A percentile compares a stretch with the other conserved stretches of the same genome.
Conservation (phyloP, 2,113 vertebrate genomes). For the Rhipidura dahli region DNA sequence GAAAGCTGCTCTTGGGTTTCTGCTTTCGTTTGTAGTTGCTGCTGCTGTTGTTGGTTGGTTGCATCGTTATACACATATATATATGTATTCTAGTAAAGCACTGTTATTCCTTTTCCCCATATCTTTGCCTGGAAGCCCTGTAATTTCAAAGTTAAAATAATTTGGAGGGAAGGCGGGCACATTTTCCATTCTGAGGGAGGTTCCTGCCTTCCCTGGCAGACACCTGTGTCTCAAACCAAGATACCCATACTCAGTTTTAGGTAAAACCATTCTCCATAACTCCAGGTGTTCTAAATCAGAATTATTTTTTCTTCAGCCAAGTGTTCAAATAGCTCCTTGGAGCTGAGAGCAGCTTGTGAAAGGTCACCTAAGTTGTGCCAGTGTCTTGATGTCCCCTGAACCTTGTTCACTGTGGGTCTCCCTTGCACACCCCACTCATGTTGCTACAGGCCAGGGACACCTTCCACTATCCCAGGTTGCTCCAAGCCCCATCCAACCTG, state of each 20-base stretch:
- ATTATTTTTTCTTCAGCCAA: background rate
- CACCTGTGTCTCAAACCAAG: background rate
- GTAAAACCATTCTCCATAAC: background rate
- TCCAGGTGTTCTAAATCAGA: background rate
- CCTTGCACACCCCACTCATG: no score
- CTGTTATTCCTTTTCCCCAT: background rate
- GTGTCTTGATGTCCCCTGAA: rapidly evolving
- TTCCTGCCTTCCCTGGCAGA: background rate
- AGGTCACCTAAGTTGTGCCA: background rate
- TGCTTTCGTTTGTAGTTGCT: background rate
- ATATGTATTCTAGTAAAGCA: no score
- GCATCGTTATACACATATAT: background rate
- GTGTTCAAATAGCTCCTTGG: no score
- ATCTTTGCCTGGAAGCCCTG: background rate
- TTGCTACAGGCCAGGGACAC: background rate
- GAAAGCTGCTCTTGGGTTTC: no score
- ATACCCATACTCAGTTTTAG: background rate
- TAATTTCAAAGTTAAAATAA: background rate
- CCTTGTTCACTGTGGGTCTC: background rate
- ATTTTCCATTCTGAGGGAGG: background rate
- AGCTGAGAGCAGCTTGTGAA: background rate
- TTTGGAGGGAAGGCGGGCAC: background rate
- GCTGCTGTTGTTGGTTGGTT: background rate
- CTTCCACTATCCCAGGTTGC: rapidly evolving
- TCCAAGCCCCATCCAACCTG: rapidly evolving